Evolutionary conservation across 2,888 invertebrate genomes (phyloP), one percentile per base, ranked within the genome.

Genomic region (Marasmarcha lunaedactyla): DNA sequence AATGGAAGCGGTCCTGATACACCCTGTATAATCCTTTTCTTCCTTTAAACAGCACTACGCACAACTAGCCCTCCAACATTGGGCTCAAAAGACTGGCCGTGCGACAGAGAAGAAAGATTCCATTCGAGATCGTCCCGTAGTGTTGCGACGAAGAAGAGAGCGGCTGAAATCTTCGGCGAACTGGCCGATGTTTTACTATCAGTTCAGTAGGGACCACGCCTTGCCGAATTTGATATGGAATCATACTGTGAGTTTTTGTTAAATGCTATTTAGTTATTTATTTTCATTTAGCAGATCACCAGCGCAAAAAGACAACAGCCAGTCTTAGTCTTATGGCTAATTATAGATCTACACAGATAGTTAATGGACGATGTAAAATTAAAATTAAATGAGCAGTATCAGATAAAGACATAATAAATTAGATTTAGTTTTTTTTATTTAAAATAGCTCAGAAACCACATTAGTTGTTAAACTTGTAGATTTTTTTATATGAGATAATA

Each of bases 191-290:
- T 98, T 99, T 84, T 98, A 96, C 78, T 95, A 94, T 73, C 93
- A 95, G 74, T 99, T 99, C 76, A 89, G 89, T 60, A 89, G 89
- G 61, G 97, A 99, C 79, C 98, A 98, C 66, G 91, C 94, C 42
- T 87, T 95, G 68, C 95, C 98, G 0, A 97, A 98, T 81, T 86
- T 99, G 33, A 97, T 99, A 59, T 99, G 99, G 99, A 99, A 99
- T 71, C 97, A 97, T 63, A 97, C 97, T 73, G 94, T 93, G 55
- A 65, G 63, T 51, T 3, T 6, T 9, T 10, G 27, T n/a, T n/a
- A n/a, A n/a, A n/a, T n/a, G n/a, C n/a, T n/a, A n/a, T n/a, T n/a
- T n/a, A n/a, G n/a, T 10, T 10, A 9, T 39, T 20, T n/a, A 9
- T 20, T 11, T 11, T 5, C 9, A n/a, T n/a, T n/a, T n/a, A n/a